These are phyloP conservation scores for Podarcis muralis DNA, from an alignment of 2,113 vertebrate genomes.

Conservation along the genomic window DNA sequence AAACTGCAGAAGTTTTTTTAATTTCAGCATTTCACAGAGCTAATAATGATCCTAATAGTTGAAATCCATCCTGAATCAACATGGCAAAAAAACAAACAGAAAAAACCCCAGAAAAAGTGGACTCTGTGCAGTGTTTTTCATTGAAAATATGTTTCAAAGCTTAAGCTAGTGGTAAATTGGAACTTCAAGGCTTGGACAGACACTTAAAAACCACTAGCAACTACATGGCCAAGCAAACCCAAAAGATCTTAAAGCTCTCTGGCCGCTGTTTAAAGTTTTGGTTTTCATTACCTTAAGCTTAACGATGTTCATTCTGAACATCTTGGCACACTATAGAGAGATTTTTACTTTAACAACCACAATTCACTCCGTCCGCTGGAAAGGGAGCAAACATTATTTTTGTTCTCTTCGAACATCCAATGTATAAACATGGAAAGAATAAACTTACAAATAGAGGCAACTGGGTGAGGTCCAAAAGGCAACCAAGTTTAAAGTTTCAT, in stretches of 20 bases:
- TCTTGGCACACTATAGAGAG: neutral
- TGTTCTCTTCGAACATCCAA: slow-evolving; percentile 23
- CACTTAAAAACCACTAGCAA: slow-evolving; percentile 42
- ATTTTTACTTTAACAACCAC: neutral
- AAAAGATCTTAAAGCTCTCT: slow-evolving; percentile 19
- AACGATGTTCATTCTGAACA: neutral
- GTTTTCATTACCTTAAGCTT: slow-evolving; percentile 20
- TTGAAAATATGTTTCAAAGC: slow-evolving; percentile 20
- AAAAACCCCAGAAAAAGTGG: neutral
- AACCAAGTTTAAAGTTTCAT: neutral
- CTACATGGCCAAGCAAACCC: slow-evolving; percentile 18
- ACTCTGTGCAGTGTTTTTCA: neutral
- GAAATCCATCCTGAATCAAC: neutral
- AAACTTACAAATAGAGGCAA: neutral
- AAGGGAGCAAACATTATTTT: slow-evolving; percentile 25
- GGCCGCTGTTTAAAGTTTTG: neutral
- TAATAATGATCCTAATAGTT: neutral
- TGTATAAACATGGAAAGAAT: slow-evolving; percentile 2
- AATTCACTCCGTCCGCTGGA: neutral
- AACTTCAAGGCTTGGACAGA: slow-evolving; percentile 36
- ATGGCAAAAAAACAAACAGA: neutral
- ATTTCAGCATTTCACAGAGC: slow-evolving; percentile 27
- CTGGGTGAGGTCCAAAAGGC: neutral
- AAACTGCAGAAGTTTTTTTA: neutral
- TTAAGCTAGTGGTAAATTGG: slow-evolving; percentile 53